Evolutionary conservation across 2,113 vertebrate genomes (phyloP).

Genomic region (Psilopogon haemacephalus): DNA sequence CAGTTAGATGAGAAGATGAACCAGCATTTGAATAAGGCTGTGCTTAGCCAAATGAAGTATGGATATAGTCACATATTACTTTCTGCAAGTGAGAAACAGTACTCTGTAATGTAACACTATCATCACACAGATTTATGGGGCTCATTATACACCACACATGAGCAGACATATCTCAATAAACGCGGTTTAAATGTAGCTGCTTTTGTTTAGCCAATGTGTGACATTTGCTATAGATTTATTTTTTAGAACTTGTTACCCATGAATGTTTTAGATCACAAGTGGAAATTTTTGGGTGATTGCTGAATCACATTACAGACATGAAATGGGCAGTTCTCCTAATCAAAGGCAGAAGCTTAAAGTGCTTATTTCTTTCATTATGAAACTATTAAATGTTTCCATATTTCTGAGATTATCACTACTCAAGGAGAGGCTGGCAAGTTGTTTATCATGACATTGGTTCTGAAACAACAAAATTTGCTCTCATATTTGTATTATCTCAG

Average conservation of each 20-base stretch:
- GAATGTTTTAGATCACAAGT: slow-evolving; percentile 25
- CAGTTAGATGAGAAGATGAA: background rate
- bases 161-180: slow-evolving; percentile 9
- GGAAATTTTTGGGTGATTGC: slow-evolving; percentile 28
- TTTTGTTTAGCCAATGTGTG: background rate
- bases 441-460: background rate
- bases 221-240: background rate
- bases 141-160: background rate
- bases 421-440: background rate
- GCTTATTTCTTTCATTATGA: slow-evolving; percentile 21
- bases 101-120: background rate
- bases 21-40: background rate
- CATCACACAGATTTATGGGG: background rate
- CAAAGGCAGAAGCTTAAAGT: slow-evolving; percentile 21
- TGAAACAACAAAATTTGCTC: background rate
- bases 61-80: background rate
- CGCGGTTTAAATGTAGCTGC: background rate
- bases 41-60: background rate
- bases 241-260: slow-evolving; percentile 16
- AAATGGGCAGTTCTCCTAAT: slow-evolving; percentile 28
- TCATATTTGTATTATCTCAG: background rate
- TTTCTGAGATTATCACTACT: slow-evolving; percentile 15
- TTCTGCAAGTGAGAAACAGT: background rate
- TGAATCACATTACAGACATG: background rate
- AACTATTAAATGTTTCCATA: slow-evolving; percentile 20